Evolutionary conservation across 1,140 invertebrate species (phyloP).

Genomic region (Centruroides vittatus): DNA sequence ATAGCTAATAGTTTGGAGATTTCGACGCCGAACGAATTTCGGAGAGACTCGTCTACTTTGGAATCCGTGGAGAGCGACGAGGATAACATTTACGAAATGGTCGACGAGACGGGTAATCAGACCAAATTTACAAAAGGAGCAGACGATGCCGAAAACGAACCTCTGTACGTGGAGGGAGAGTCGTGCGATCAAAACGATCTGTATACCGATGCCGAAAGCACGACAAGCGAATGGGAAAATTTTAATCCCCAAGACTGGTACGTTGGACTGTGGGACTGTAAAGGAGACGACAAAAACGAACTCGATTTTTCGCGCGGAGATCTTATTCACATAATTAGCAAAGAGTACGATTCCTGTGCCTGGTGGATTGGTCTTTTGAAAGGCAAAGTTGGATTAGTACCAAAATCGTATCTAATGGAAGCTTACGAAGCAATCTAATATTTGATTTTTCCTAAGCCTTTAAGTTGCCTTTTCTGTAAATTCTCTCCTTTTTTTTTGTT

Average conservation of each 20-base stretch:
- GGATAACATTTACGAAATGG: neutral
- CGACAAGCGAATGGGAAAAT: too few relatives aligned
- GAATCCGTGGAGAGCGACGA: neutral
- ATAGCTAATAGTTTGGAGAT: too few relatives aligned
- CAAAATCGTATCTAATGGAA: constrained; percentile 16
- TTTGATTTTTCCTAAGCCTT: too few relatives aligned
- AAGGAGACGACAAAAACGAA: constrained; percentile 6
- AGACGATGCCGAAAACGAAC: too few relatives aligned
- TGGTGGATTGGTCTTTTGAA: constrained; percentile 14
- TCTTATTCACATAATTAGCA: constrained; percentile 13
- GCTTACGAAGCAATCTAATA: constrained; percentile 8
- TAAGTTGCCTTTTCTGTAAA: too few relatives aligned
- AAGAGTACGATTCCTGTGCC: constrained; percentile 9
- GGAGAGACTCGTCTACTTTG: too few relatives aligned
- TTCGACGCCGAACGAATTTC: too few relatives aligned
- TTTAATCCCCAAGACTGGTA: constrained; percentile 14
- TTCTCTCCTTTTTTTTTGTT: too few relatives aligned
- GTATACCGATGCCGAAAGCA: neutral
- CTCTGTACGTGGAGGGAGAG: neutral
- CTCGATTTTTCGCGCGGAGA: constrained; percentile 13
- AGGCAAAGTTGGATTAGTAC: constrained; percentile 15
- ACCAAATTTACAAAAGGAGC: too few relatives aligned
- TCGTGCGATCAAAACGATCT: neutral
- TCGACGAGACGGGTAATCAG: neutral
- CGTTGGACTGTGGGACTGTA: constrained; percentile 14